phyloP scores from a whole-genome alignment of 2,113 vertebrate genomes.

The Petroica traversi region DNA sequence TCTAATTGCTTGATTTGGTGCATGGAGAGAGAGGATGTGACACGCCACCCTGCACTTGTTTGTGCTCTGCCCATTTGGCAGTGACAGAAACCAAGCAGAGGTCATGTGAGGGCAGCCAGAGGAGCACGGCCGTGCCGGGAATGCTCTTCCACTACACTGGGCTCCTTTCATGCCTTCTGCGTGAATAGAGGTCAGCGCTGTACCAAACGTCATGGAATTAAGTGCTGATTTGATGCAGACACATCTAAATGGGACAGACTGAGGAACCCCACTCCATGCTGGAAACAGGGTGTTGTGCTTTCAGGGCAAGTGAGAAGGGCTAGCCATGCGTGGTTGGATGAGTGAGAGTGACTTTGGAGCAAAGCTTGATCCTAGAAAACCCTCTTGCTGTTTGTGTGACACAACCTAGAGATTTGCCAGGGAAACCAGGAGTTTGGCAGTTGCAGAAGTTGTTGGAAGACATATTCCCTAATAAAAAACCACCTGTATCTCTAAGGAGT shows the following conservation, averaged over 20 bases:
- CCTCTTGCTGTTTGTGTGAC: neutral
- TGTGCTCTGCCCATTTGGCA: neutral
- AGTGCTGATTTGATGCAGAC: neutral
- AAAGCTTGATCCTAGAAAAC: neutral
- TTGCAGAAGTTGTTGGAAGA: neutral
- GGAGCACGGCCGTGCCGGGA: neutral
- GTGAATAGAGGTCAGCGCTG: neutral
- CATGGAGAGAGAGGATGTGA: neutral
- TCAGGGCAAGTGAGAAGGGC: neutral
- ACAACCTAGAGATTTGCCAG: neutral
- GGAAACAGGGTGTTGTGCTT: neutral
- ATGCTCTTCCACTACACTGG: neutral
- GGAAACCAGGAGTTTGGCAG: neutral
- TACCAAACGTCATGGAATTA: neutral
- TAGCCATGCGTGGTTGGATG: neutral
- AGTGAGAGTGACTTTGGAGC: neutral
- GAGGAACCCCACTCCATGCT: neutral
- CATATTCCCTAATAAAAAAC: neutral
- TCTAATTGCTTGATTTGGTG: neutral
- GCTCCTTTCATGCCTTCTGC: constrained; percentile 1
- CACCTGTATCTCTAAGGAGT: neutral
- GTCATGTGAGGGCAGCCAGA: constrained; percentile 8
- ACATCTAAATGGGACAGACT: neutral
- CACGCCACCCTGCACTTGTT: neutral
- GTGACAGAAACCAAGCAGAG: neutral